These are phyloP conservation scores for Lethrus apterus DNA, from an alignment of 1,140 invertebrate species.

Conservation along the genomic window DNA sequence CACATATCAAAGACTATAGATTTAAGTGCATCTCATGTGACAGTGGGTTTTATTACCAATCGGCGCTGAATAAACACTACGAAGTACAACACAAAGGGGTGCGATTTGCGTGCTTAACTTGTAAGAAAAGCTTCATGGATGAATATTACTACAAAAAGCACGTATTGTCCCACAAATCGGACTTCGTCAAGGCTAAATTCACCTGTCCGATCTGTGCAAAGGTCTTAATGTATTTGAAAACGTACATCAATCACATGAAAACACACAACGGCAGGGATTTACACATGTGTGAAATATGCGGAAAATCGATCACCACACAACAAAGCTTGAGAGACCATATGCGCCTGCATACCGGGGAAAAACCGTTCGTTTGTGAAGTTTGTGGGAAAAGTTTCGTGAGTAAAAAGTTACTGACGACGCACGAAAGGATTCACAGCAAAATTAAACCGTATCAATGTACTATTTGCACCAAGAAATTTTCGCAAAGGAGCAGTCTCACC, in stretches of 20 bases:
- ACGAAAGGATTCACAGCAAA: slow-evolving; percentile 48
- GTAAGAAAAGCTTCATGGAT: slow-evolving; percentile 1
- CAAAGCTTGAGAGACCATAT: slow-evolving; percentile 29
- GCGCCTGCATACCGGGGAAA: slow-evolving; percentile 42
- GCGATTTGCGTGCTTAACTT: slow-evolving; percentile 4
- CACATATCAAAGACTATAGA: background rate
- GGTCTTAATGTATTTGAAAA: background rate
- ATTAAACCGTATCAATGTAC: slow-evolving; percentile 46
- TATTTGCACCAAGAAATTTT: slow-evolving; percentile 8
- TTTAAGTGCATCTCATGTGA: slow-evolving; percentile 13
- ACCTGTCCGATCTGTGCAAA: slow-evolving; percentile 10
- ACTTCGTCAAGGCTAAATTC: background rate
- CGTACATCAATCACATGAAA: slow-evolving; percentile 27
- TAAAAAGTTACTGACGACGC: slow-evolving; percentile 19
- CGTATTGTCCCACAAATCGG: background rate
- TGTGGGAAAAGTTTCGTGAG: slow-evolving; percentile 30
- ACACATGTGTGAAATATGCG: slow-evolving; percentile 38
- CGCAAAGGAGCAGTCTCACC: slow-evolving; percentile 1
- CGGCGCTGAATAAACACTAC: background rate
- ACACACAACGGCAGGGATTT: slow-evolving; percentile 40
- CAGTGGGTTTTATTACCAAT: background rate
- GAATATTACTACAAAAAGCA: background rate
- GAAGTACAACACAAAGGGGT: background rate
- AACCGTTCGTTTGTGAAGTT: slow-evolving; percentile 37
- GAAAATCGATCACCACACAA: slow-evolving; percentile 29